Conservation (phyloP, 2,113 vertebrate genomes). For the Peromyscus polionotus region DNA sequence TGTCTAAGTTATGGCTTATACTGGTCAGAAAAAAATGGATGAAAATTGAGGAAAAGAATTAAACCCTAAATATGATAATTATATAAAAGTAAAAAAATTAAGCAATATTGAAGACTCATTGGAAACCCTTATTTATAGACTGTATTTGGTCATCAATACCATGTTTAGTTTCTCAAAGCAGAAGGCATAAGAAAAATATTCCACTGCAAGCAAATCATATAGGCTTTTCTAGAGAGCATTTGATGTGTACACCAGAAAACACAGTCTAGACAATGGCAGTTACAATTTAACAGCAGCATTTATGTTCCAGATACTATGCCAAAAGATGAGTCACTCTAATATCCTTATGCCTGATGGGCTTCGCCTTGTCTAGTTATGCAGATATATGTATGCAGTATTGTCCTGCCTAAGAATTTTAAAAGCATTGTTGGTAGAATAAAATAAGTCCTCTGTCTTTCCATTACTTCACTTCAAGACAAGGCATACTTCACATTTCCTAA, state of each 20-base stretch:
- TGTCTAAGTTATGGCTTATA: background rate
- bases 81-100: slow-evolving; percentile 19
- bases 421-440: slow-evolving; percentile 34
- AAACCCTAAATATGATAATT: background rate
- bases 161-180: slow-evolving; percentile 37
- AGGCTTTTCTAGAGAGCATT: slow-evolving; percentile 7
- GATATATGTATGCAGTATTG: slow-evolving; percentile 29
- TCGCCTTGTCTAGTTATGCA: background rate
- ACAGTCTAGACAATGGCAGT: slow-evolving; percentile 6
- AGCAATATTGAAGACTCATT: background rate
- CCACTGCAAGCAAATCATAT: background rate
- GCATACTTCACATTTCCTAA: slow-evolving; percentile 55
- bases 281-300: slow-evolving; percentile 46
- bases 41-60: background rate
- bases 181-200: background rate
- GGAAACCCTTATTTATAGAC: background rate
- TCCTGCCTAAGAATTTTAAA: slow-evolving; percentile 59
- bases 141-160: background rate
- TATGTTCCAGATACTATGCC: background rate
- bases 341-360: background rate
- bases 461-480: background rate
- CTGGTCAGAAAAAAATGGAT: slow-evolving; percentile 17
- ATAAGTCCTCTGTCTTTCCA: slow-evolving; percentile 13
- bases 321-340: slow-evolving; percentile 51
- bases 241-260: background rate